Evolutionary conservation across 2,888 invertebrate species (phyloP), one percentile per base, ranked within the genome.

Genomic region (Auanema freiburgensis): DNA sequence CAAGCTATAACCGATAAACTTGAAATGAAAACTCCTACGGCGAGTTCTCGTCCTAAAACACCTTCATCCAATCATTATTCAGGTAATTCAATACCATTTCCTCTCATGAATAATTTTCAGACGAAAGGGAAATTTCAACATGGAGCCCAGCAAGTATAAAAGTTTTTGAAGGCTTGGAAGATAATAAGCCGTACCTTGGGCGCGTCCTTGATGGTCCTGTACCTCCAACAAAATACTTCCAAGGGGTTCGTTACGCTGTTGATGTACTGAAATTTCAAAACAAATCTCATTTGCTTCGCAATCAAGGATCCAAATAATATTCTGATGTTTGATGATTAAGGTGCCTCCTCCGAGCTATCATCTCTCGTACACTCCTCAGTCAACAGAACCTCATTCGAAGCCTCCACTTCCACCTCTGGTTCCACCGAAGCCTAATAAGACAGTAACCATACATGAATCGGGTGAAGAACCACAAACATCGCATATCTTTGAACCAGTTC

Each of bases 141-240:
- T 61, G 65, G 14, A 63, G 66, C 63, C 57, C 63, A 1, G 57
- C 58, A 44, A 69, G 60, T 52, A 65, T 69, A 1, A 66, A 67
- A 57, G 69, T 71, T 6, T 66, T 63, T 25, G 64, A 65, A 52
- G 72, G 69, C 1, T 63, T 65, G 18, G 59, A 63, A 33, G 72
- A 72, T 18, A 58, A 65, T 18, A 71, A 69, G 24, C 66, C 69
- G 8, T 58, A 57, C 14, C 61, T 72, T 57, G 72, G 72, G 25
- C 56, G 66, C 55, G 73, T 74, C 12, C 44, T 74, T 2, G 73
- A 74, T 33, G 73, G 73, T 41, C 73, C 71, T 1, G 65, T 69
- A 0, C 55, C 59, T 49, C 69, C 71, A 3, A 59, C 52, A 12
- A 71, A 74, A 50, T 74, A 65, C 43, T 74, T 69, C 52, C 73